A percentile compares a stretch with the other conserved stretches of the same genome.
phyloP scores from a whole-genome alignment of 2,113 vertebrate genomes.

The Rhinoderma darwinii region DNA sequence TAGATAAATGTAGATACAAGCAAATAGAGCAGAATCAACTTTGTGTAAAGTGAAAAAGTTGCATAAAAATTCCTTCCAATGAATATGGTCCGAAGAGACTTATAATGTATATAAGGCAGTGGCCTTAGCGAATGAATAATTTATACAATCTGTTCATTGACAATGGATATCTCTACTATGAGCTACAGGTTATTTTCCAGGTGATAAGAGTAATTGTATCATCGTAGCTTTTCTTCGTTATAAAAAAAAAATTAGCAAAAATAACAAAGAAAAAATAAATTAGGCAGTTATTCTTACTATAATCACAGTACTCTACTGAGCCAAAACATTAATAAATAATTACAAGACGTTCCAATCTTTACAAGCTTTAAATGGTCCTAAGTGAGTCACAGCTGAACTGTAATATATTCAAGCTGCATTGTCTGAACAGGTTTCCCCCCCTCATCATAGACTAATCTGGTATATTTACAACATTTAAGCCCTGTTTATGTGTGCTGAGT shows the following conservation, averaged over 20 bases:
- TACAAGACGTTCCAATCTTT: slow-evolving; percentile 40
- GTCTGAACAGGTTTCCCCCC: slow-evolving; percentile 15
- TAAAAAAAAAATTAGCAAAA: not conserved
- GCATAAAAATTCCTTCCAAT: not conserved
- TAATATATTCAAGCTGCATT: slow-evolving; percentile 44
- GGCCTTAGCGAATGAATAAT: not conserved
- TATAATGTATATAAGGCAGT: not conserved
- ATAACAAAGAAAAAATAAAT: slow-evolving; percentile 17
- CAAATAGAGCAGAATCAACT: not conserved
- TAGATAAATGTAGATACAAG: not conserved
- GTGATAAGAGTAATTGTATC: not conserved
- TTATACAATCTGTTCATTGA: no score
- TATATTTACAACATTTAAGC: slow-evolving; percentile 55
- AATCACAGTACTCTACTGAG: slow-evolving; percentile 59
- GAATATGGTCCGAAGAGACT: not conserved
- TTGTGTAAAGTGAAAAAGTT: not conserved
- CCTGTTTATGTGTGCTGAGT: slow-evolving; percentile 57
- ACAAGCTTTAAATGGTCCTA: slow-evolving; percentile 43
- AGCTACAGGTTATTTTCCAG: not conserved
- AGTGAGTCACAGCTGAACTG: slow-evolving; percentile 10
- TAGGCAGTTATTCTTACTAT: slow-evolving; percentile 51
- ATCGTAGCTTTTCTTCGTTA: not conserved
- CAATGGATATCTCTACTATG: not conserved
- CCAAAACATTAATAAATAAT: slow-evolving; percentile 64
- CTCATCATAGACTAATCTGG: slow-evolving; percentile 43